Evolutionary conservation across 2,888 invertebrate species (phyloP), one percentile per base, ranked within the genome.

Genomic region (Mesochorus sp.): DNA sequence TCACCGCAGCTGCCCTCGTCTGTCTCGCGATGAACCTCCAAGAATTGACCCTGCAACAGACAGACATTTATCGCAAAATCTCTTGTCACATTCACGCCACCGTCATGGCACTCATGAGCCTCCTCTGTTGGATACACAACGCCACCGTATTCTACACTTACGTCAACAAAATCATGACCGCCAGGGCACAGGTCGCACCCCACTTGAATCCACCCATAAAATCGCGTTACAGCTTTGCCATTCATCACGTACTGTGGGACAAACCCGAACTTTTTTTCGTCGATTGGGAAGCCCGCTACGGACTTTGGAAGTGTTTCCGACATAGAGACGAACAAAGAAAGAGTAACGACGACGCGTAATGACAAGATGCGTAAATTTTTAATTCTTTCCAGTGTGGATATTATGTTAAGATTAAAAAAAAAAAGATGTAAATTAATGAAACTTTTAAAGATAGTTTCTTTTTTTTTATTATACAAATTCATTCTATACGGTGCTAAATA

Each of bases 231-330:
- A 91, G 91, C 37, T 92, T 93, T 61, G 92, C 93, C 0, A 89
- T 92, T 10, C 93, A 93, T 82, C 93, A 94, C 72, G 90, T 94
- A 1, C 91, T 93, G 0, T 94, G 93, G 93, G 92, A 94, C 82
- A 94, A 94, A 72, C 93, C 93, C 0, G 93, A 94, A 3, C 86
- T 94, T 10, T 94, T 94, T 85, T 94, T 94, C 75, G 93, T 94
- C 76, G 94, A 94, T 83, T 94, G 94, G 94, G 94, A 94, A 84
- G 91, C 93, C 1, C 91, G 94, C 31, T 94, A 93, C 80, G 94
- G 94, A 0, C 85, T 94, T 3, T 94, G 94, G 94, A 94, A 94
- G 85, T 93, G 92, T 89, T 92, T 94, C 90, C 85, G 92, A 89
- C 80, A 19, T 4, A 68, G 76, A 12, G 61, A 79, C 3, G 62